Conservation (phyloP, 2,797 vertebrate genomes). For the Paratrypauchen microcephalus region DNA sequence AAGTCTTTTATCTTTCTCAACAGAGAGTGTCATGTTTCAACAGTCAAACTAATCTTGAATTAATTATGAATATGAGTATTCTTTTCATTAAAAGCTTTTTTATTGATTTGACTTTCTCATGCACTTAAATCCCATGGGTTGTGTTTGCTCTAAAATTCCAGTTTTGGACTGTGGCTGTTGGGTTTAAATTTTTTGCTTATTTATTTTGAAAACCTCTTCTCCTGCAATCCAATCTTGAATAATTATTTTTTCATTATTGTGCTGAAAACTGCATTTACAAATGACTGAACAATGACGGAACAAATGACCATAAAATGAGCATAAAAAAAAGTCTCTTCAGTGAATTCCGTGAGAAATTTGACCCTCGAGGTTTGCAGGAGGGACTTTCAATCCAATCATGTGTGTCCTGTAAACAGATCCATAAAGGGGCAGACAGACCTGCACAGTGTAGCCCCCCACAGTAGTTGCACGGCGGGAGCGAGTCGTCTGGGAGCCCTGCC, state of each 20-base stretch:
- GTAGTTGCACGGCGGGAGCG: slow-evolving; percentile 87
- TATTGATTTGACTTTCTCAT: neutral
- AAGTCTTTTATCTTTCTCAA: neutral
- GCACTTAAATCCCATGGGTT: neutral
- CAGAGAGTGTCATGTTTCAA: neutral
- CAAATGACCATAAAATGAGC: slow-evolving; percentile 6
- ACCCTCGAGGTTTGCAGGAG: neutral
- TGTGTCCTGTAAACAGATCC: neutral
- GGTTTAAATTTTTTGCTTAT: neutral
- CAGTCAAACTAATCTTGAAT: neutral
- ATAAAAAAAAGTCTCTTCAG: neutral
- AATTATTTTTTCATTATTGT: neutral
- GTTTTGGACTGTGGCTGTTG: neutral
- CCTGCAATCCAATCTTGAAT: neutral
- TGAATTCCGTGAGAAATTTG: neutral
- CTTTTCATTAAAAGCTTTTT: slow-evolving; percentile 5
- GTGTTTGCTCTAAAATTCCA: neutral
- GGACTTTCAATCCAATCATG: slow-evolving; percentile 1
- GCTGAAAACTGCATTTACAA: neutral
- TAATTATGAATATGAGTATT: no score
- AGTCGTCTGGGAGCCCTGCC: slow-evolving; percentile 74
- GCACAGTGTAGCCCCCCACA: slow-evolving; percentile 90
- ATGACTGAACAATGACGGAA: neutral
- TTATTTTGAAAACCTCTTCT: neutral
- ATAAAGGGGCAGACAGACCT: slow-evolving; percentile 64